Evolutionary conservation across 2,888 invertebrate genomes (phyloP), one percentile per base, ranked within the genome.

Genomic region (Cacoxenus indagator): DNA sequence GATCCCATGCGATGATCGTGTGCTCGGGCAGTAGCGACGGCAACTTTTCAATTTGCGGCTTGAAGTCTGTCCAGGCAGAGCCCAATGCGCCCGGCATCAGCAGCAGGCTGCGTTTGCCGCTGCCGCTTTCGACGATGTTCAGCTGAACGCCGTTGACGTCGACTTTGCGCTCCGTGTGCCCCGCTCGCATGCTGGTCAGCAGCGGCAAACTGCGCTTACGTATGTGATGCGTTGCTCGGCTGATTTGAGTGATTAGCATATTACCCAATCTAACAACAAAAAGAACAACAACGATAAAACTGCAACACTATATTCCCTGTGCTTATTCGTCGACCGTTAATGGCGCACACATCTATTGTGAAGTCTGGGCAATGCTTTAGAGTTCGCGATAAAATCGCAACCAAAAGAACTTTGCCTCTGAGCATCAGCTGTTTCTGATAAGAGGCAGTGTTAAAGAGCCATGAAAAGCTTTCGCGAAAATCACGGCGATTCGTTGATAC

Each of bases 1-100:
- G 96, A 87, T 97, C 96, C 94, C 94, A 95, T 0, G 91, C 93
- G 19, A 87, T 84, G 8, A 88, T 82, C 59, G 84, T 85, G 70
- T 87, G 75, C 51, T 84, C 78, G 1, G 85, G 78, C 77, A 88
- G 64, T 75, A 87, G 69, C 85, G 79, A 76, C 81, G 91, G 88
- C 5, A 88, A 57, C 57, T 92, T 90, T 76, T 93, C 91, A 8
- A 95, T 89, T 88, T 95, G 95, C 0, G 94, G 93, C 74, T 91
- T 92, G 82, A 96, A 96, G 86, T 96, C 95, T 0, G 94, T 94
- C 92, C 93, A 93, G 65, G 93, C 92, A 0, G 94, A 91, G 1
- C 96, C 96, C 31, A 96, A 84, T 0, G 94, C 94, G 46, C 96
- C 96, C 0, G 96, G 96, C 84, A 95, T 89, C 70, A 94, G 90